Evolutionary conservation across 2,113 vertebrate species (phyloP).

Genomic region (Apodemus sylvaticus): DNA sequence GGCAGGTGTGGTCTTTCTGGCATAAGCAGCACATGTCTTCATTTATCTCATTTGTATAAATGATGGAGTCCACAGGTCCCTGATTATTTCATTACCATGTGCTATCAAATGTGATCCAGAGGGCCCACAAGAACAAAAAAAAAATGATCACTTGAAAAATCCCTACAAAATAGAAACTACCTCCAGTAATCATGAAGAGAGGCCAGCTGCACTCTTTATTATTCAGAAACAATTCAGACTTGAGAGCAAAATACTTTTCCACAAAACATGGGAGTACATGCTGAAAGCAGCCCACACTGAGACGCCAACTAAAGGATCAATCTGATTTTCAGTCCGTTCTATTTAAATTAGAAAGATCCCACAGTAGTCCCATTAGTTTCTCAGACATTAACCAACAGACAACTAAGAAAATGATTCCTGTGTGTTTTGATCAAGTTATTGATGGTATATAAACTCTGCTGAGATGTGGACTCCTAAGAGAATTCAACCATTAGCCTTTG

Average conservation of each 20-base stretch:
- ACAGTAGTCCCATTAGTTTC: background rate
- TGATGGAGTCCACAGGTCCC: background rate
- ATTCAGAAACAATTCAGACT: background rate
- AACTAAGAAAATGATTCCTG: background rate
- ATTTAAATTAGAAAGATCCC: background rate
- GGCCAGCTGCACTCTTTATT: background rate
- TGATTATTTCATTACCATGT: background rate
- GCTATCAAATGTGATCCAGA: background rate
- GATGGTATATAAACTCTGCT: background rate
- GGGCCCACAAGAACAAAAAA: background rate
- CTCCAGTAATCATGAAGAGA: background rate
- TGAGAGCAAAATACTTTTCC: background rate
- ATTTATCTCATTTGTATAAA: background rate
- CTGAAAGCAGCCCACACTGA: background rate
- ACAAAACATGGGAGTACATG: background rate
- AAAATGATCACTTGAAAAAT: background rate
- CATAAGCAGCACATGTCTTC: background rate
- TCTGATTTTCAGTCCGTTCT: slow-evolving; percentile 6
- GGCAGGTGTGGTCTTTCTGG: background rate
- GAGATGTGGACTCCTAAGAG: background rate
- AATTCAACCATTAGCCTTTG: slow-evolving; percentile 15
- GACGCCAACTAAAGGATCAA: background rate
- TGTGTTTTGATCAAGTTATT: slow-evolving; percentile 6
- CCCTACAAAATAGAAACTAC: background rate
- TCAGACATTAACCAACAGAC: slow-evolving; percentile 24